phyloP scores from a whole-genome alignment of 1,140 invertebrate genomes.

The Drosophila pandora region DNA sequence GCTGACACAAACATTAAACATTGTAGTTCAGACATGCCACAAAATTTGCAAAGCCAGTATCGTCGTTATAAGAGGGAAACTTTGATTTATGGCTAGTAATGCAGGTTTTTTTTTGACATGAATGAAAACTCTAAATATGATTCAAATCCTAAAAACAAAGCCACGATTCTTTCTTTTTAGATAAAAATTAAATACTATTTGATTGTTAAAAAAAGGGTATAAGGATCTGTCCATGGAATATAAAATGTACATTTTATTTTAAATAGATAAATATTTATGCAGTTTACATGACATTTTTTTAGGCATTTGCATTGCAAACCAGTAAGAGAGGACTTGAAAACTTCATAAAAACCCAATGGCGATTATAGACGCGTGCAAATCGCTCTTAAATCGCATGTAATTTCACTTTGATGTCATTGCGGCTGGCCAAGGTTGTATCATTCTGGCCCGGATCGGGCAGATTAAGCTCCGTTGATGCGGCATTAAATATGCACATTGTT shows the following conservation, averaged over 20 bases:
- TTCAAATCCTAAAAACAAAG: no score
- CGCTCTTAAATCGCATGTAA: constrained; percentile 34
- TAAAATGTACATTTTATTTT: no score
- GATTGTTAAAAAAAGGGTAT: not conserved
- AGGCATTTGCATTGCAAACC: constrained; percentile 6
- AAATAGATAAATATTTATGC: not conserved
- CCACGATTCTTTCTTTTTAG: no score
- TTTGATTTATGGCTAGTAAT: not conserved
- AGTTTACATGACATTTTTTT: not conserved
- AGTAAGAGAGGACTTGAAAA: constrained; percentile 8
- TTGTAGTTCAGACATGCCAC: constrained; percentile 32
- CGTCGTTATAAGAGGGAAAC: not conserved
- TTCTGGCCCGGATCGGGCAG: constrained; percentile 8
- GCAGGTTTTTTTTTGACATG: not conserved
- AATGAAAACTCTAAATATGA: no score
- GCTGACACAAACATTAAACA: constrained; percentile 48
- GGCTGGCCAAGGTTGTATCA: constrained; percentile 23
- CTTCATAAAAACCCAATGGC: constrained; percentile 1
- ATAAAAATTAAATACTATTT: not conserved
- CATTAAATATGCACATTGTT: constrained; percentile 46
- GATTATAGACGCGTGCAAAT: constrained; percentile 41
- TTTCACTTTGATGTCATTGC: constrained; percentile 30
- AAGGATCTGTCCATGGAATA: no score
- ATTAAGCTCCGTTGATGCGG: constrained; percentile 42
- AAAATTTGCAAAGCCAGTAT: constrained; percentile 16